These are phyloP conservation scores for Pterostichus niger DNA, from an alignment of 2,888 invertebrate species.

Conservation along the genomic window DNA sequence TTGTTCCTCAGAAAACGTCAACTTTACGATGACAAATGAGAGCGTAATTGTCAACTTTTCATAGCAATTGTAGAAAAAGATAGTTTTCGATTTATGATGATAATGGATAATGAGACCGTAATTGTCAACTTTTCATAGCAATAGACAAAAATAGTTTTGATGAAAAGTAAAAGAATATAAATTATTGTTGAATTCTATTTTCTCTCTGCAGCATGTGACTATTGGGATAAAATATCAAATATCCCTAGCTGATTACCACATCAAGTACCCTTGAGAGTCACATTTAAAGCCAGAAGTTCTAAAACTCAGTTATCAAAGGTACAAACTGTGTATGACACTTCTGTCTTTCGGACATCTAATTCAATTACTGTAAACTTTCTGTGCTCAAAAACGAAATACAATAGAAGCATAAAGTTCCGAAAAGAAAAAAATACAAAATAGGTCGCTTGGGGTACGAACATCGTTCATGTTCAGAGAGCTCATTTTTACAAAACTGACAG, in stretches of 20 bases:
- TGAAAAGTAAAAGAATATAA: no score
- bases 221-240: background rate
- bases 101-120: no score
- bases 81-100: no score
- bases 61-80: no score
- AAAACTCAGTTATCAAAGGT: constrained; percentile 50
- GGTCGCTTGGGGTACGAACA: background rate
- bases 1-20: no score
- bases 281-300: constrained; percentile 48
- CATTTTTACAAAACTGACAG: no score
- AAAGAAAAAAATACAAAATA: constrained; percentile 35
- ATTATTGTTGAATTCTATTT: no score
- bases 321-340: constrained; percentile 60
- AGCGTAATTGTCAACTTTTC: no score
- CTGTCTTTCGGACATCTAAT: constrained; percentile 56
- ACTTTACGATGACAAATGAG: no score
- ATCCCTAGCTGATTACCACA: background rate
- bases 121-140: no score
- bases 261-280: background rate
- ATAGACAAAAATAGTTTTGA: no score
- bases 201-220: background rate
- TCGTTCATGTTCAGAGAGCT: background rate
- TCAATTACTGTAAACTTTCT: constrained; percentile 54
- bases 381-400: constrained; percentile 38
- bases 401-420: background rate